Evolutionary conservation across 1,140 invertebrate species (phyloP), one percentile per base, ranked within the genome.

Genomic region (Elysia chlorotica): DNA sequence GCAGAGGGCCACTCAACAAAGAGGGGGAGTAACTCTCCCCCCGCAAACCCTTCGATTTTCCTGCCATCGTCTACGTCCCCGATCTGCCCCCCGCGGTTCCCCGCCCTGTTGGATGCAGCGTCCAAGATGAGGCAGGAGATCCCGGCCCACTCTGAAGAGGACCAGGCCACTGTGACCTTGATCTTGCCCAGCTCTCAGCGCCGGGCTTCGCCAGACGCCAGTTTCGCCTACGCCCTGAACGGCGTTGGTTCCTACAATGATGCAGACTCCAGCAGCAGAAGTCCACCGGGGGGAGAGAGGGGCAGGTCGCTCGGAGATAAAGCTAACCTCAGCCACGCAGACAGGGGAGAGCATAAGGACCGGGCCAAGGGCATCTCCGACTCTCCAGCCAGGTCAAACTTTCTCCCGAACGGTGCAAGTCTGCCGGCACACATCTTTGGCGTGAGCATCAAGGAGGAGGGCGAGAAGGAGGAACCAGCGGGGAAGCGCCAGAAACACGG

Each of bases 101-200:
- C 69, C 6, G 69, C 69, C 4, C 69, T 71, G 10, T 30, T 71
- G n/a, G 59, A 71, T 48, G 69, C 63, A 37, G 69, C 59, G 3
- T 38, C 69, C 36, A 62, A 63, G 41, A 62, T 71, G 69, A 2
- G 69, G 3, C 69, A 63, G 48, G 69, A 71, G 63, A 71, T 71
- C n/a, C 69, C 69, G 1, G 36, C 33, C 14, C 17, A 56, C 36
- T 59, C 67, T 37, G 41, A 69, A 3, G 54, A 69, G n/a, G n/a
- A n/a, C n/a, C n/a, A n/a, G n/a, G n/a, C n/a, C n/a, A n/a, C n/a
- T n/a, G n/a, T n/a, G n/a, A n/a, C n/a, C n/a, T n/a, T n/a, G n/a
- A n/a, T 69, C 67, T 5, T 69, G 53, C 14, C 54, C 67, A 5
- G 31, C 67, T n/a, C 54, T 48, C 31, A 54, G 38, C 33, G 67